Evolutionary conservation across 2,797 vertebrate genomes (phyloP).

Genomic region (Melanotaenia nigrans): DNA sequence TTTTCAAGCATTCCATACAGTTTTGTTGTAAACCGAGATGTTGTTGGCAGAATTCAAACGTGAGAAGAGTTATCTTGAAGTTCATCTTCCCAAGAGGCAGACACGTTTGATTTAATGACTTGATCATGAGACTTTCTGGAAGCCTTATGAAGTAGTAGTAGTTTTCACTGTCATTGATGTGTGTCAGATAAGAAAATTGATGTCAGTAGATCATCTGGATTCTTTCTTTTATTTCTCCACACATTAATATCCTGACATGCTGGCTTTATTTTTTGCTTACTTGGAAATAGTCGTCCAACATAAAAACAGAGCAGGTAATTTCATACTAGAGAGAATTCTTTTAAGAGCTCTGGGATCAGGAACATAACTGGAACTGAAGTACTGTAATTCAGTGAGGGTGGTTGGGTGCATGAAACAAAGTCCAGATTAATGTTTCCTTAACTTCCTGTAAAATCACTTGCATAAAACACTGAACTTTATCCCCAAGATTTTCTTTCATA

Average conservation of each 20-base stretch:
- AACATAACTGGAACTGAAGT: background rate
- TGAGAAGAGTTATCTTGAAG: background rate
- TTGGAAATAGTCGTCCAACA: background rate
- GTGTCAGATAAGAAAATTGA: background rate
- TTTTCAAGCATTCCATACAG: too few species aligned
- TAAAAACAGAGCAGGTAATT: background rate
- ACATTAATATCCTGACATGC: background rate
- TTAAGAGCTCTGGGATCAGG: background rate
- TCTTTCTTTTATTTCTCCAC: background rate
- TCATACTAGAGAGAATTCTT: background rate
- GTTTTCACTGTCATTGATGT: constrained; percentile 8
- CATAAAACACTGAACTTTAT: too few species aligned
- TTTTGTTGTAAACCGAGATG: background rate
- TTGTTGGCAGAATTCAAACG: too few species aligned
- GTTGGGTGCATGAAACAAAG: background rate
- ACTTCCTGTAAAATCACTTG: too few species aligned
- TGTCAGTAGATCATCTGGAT: background rate
- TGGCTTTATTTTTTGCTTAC: background rate
- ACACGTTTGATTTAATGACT: background rate
- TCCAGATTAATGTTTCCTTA: too few species aligned
- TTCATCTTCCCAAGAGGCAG: background rate
- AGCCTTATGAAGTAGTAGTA: constrained; percentile 1
- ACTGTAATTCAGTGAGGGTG: too few species aligned
- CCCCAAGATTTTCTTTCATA: too few species aligned
- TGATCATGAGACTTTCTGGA: constrained; percentile 8